Percentiles rank a stretch among this genome's conserved stretches.
phyloP scores from a whole-genome alignment of 2,888 invertebrate genomes.

The Entomobrya multifasciata region DNA sequence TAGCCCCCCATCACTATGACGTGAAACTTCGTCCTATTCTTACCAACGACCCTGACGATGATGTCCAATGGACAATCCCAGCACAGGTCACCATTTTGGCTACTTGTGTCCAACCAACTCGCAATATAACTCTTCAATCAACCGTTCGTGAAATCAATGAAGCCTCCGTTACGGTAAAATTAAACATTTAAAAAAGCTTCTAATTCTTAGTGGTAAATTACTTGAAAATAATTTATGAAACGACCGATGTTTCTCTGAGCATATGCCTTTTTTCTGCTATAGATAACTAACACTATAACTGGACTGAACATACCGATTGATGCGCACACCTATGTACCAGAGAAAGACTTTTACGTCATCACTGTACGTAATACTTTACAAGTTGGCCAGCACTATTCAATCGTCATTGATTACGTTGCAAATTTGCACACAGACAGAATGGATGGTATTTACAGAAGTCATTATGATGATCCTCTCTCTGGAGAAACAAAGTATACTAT shows the following conservation, averaged over 20 bases:
- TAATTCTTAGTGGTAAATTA: no score
- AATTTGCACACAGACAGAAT: constrained; percentile 65
- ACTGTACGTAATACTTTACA: constrained; percentile 45
- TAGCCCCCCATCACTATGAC: constrained; percentile 73
- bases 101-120: constrained; percentile 65
- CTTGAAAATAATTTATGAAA: no score
- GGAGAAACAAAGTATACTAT: constrained; percentile 70
- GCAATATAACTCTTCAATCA: constrained; percentile 73
- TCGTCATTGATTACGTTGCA: constrained; percentile 73
- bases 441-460: constrained; percentile 74
- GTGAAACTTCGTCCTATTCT: constrained; percentile 69
- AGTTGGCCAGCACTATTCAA: constrained; percentile 66
- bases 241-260: no score
- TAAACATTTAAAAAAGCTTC: no score
- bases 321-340: constrained; percentile 50
- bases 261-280: neutral
- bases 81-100: constrained; percentile 63
- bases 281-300: constrained; percentile 67
- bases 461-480: constrained; percentile 73
- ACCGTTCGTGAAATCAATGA: constrained; percentile 71
- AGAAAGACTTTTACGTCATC: constrained; percentile 74
- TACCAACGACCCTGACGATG: constrained; percentile 48
- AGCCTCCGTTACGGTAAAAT: constrained; percentile 69
- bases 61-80: constrained; percentile 68
- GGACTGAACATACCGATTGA: constrained; percentile 51